A percentile compares a stretch with the other conserved stretches of the same genome.
These are phyloP conservation scores for Maconellicoccus hirsutus DNA, from an alignment of 1,140 invertebrate species.

Conservation along the genomic window DNA sequence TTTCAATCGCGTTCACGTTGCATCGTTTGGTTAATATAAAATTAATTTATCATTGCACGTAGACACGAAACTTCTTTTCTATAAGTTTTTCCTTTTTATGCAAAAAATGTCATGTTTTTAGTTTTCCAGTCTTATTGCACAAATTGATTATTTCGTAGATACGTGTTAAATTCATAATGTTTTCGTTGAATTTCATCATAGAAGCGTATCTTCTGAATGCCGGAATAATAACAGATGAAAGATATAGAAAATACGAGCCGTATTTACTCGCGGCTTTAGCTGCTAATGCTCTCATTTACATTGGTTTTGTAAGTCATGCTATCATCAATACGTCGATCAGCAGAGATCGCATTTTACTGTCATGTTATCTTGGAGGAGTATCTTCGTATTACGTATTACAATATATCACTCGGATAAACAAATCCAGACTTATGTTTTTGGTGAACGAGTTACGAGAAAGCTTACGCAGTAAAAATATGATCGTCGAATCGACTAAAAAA, in stretches of 20 bases:
- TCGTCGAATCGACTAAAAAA: neutral
- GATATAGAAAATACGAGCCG: neutral
- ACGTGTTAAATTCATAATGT: no score
- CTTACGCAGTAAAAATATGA: neutral
- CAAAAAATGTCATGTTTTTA: no score
- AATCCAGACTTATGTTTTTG: neutral
- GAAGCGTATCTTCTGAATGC: neutral
- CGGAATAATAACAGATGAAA: neutral
- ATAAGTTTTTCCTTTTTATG: no score
- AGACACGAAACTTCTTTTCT: no score
- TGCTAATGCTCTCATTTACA: neutral
- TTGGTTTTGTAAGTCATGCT: neutral
- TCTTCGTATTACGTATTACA: neutral
- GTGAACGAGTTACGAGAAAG: neutral
- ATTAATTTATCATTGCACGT: no score
- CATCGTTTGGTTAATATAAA: no score
- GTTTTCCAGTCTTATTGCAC: no score
- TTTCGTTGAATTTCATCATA: neutral
- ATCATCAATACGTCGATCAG: neutral
- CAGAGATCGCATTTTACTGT: neutral
- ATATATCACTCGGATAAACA: neutral
- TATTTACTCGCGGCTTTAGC: neutral
- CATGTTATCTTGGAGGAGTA: neutral
- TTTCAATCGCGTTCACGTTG: no score
- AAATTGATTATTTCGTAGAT: no score